Base-by-base conservation (phyloP, 2,113 vertebrate genomes). In the Brachyhypopomus occidentalis region DNA sequence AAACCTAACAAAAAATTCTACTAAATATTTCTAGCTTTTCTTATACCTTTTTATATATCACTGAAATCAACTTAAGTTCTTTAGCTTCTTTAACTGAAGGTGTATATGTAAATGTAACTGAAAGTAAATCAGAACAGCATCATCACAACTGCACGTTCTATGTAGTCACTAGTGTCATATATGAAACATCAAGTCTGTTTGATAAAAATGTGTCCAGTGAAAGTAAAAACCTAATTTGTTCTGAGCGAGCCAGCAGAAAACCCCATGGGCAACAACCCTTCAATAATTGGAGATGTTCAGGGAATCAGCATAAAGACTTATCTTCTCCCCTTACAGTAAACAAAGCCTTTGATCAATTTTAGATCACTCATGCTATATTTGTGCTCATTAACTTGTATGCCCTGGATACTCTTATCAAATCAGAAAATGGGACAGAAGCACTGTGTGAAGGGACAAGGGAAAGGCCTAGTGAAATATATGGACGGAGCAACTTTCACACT, bases 271-370 rank as follows among this genome's bases (percentile, higher is more conserved):
- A 58, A 70, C 41, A 41, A 6, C 22, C 62, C 72, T 38, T 75
- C 27, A 55, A 63, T 75, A 84, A 75, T 78, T 77, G 71, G 72
- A 78, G 81, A 70, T 71, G 45, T 66, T 60, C 45, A 67, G 60
- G 36, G 80, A 75, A 77, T 71, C 64, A 66, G 64, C 45, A 71
- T 17, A 34, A 69, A 77, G 41, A 63, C 9, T 34, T 2, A n/a
- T 25, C 36, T 71, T 73, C 59, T 76, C 72, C 38, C 58, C 25
- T 73, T 80, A 82, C 56, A 74, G 64, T 86, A 86, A 80, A 82
- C 79, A 84, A 75, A 73, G 72, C 69, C 83, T 80, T 59, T 2
- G n/a, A 75, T 56, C 23, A 41, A 71, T 52, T 63, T 66, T 34
- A 71, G 76, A 72, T 64, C 36, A 63, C 60, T 79, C 59, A 27